Conservation (phyloP, 1,140 invertebrate species). For the Leptinotarsa defecta region DNA sequence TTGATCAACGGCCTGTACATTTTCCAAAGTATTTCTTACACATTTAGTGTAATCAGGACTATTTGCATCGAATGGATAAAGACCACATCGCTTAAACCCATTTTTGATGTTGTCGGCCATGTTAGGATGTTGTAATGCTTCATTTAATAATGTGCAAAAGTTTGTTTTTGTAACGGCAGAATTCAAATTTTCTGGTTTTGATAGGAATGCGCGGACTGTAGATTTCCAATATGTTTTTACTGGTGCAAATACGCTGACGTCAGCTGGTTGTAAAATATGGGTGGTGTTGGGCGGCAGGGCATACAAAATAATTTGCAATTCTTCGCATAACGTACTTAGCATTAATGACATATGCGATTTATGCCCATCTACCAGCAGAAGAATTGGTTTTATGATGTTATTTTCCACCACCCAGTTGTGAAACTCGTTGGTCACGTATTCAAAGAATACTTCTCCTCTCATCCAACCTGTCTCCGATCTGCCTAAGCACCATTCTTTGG, state of each 20-base stretch:
- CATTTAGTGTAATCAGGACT: slow-evolving; percentile 10
- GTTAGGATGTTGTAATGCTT: slow-evolving; percentile 13
- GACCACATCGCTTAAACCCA: background rate
- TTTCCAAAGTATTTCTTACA: background rate
- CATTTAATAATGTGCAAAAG: slow-evolving; percentile 20
- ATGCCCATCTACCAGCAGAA: slow-evolving; percentile 43
- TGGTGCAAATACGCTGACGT: slow-evolving; percentile 51
- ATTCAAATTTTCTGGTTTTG: slow-evolving; percentile 23
- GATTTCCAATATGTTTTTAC: slow-evolving; percentile 50
- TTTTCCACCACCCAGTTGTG: slow-evolving; percentile 31
- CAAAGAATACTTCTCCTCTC: slow-evolving; percentile 39
- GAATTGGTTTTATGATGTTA: slow-evolving; percentile 35
- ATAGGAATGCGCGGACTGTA: slow-evolving; percentile 25
- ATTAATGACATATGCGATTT: slow-evolving; percentile 41
- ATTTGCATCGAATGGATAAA: slow-evolving; percentile 12
- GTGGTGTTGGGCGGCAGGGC: slow-evolving; percentile 53
- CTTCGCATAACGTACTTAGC: slow-evolving; percentile 50
- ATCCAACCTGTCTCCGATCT: slow-evolving; percentile 42
- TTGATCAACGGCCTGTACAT: background rate
- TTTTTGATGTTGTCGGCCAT: slow-evolving; percentile 9
- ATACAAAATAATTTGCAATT: slow-evolving; percentile 53
- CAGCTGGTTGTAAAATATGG: slow-evolving; percentile 55
- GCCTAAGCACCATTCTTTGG: slow-evolving; percentile 40
- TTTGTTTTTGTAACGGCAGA: slow-evolving; percentile 15
- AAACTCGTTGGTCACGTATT: slow-evolving; percentile 33